phyloP scores from a whole-genome alignment of 1,140 invertebrate species.

The Drosophila sturtevanti region DNA sequence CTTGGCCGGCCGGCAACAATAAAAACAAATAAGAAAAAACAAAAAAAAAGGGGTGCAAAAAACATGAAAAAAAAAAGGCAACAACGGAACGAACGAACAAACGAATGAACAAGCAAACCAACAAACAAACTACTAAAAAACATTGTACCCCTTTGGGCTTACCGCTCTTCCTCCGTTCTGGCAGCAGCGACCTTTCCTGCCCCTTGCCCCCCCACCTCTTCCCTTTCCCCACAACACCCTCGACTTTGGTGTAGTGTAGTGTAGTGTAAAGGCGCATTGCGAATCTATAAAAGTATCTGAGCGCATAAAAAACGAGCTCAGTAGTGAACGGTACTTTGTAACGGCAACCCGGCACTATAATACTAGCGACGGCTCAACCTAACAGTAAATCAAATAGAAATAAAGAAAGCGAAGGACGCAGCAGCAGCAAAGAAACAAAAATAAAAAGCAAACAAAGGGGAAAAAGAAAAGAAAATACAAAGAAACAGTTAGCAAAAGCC shows the following conservation, averaged over 20 bases:
- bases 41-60: constrained; percentile 52
- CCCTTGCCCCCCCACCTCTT: too few species aligned
- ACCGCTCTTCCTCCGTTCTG: background rate
- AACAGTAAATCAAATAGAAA: constrained; percentile 36
- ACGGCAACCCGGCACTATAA: constrained; percentile 41
- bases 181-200: background rate
- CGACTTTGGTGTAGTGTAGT: background rate
- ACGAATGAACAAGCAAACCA: constrained; percentile 21
- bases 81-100: constrained; percentile 20
- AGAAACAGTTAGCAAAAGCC: background rate
- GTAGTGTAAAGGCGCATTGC: constrained; percentile 64
- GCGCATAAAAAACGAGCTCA: constrained; percentile 82
- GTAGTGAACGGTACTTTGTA: constrained; percentile 81
- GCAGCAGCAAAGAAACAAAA: background rate
- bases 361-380: constrained; percentile 29
- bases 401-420: constrained; percentile 6
- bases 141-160: constrained; percentile 2
- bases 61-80: constrained; percentile 24
- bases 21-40: constrained; percentile 14
- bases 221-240: background rate
- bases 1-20: constrained; percentile 66
- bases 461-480: too few species aligned
- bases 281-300: constrained; percentile 82
- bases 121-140: constrained; percentile 34
- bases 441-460: too few species aligned